Evolutionary conservation across 2,113 vertebrate species (phyloP).

Genomic region (Spea multiplicata): DNA sequence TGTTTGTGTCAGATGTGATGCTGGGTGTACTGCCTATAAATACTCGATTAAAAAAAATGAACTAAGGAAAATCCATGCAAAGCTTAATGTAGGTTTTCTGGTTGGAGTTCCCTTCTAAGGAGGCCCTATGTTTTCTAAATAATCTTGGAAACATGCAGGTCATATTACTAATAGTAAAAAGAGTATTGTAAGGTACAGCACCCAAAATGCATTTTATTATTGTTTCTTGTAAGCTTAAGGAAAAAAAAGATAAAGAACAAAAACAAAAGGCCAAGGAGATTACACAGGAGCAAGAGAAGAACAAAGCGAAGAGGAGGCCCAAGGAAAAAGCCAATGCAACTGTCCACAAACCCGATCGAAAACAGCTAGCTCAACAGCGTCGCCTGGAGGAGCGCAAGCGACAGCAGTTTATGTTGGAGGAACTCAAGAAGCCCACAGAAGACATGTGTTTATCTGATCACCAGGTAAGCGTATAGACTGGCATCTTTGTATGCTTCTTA

Average conservation of each 20-base stretch:
- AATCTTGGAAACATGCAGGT: no score
- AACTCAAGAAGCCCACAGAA: conserved; percentile 92
- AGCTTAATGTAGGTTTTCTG: no score
- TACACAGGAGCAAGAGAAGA: conserved; percentile 56
- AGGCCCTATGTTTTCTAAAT: no score
- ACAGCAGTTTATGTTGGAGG: conserved; percentile 87
- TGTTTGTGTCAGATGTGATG: no score
- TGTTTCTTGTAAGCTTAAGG: conserved; percentile 1
- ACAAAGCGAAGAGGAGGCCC: conserved; percentile 74
- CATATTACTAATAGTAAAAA: no score
- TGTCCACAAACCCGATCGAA: conserved; percentile 70
- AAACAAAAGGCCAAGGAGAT: fast-evolving
- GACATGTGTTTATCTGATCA: conserved; percentile 95
- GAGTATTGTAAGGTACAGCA: no score
- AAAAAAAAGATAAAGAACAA: conserved; percentile 17
- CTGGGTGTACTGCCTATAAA: no score
- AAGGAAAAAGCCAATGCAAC: conserved; percentile 56
- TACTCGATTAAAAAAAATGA: no score
- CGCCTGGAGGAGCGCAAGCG: conserved; percentile 84
- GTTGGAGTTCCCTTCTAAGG: no score
- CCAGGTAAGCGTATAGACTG: conserved; percentile 65
- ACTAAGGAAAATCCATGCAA: no score
- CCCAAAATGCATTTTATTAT: no score
- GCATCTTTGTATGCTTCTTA: background rate
- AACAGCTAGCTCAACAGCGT: conserved; percentile 72